Base-by-base conservation (phyloP, 2,888 invertebrate species). In the Branchipolynoe longqiensis region DNA sequence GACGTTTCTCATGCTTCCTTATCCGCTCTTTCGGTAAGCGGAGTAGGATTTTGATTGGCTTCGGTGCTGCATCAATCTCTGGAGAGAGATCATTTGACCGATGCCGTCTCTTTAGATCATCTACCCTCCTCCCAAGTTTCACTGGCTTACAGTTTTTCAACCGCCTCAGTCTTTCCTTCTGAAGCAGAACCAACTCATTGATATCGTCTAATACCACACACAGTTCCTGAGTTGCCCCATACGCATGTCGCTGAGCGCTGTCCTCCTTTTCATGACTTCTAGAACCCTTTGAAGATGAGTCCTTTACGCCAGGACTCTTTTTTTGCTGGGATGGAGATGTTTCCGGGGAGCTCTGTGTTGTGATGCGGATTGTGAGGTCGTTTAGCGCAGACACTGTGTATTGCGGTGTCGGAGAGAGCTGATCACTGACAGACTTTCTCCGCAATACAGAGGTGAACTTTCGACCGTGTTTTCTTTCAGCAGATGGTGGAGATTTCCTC, bases 131-230 rank as follows among this genome's bases (percentile, higher is more conserved):
- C 4, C 48, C 41, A 4, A 78, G 48, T 48, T 28, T 40, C 6
- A 78, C 78, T n/a, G 78, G 78, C n/a, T 41, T 40, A 28, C 18
- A 78, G 54, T 41, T 6, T 28, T 78, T 78, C 41, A 78, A 28
- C 28, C 48, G 41, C 8, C 48, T 22, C 2, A 78, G n/a, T 28
- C 78, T 4, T 22, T 78, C 78, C 22, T 78, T 41, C 48, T 78
- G 78, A 1, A 78, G 28, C 6, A 78, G 78, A 28, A 78, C 54
- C n/a, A 78, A n/a, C 33, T 78, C 78, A n/a, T 78, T 78, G 2
- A 78, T 78, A 22, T 78, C 78, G n/a, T 78, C 78, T 48, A 78
- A 41, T 14, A 78, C 78, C 28, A 78, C 78, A 78, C 78, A 78
- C 25, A 78, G 48, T 31, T 78, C 78, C 31, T 78, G 78, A 1